Evolutionary conservation across 2,888 invertebrate genomes (phyloP), one percentile per base, ranked within the genome.

Genomic region (Opisthograptis luteolata): DNA sequence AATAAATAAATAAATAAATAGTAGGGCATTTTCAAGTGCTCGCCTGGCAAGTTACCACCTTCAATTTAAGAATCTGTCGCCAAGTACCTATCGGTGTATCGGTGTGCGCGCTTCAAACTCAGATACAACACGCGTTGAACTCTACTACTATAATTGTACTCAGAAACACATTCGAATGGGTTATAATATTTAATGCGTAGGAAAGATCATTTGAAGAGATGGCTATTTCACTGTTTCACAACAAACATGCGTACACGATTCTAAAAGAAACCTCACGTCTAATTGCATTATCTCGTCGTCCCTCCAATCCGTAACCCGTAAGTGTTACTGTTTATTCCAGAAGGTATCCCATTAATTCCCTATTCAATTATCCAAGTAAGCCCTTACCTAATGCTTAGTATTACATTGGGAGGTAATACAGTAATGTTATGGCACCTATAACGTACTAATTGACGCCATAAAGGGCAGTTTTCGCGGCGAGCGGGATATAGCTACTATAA

Each of bases 361-460:
- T 57, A 65, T 66, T 70, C 64, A 68, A 73, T 73, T 76, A 72
- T 66, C 64, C 54, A 62, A 66, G 61, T 64, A 62, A 70, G 64
- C 69, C 61, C 61, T 57, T 60, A 66, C 66, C 65, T 49, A 55
- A 57, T 64, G 62, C 63, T 57, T 55, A 60, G 27, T 53, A 58
- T 64, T 69, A 66, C 70, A 76, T 75, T 72, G 56, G 64, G 69
- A 70, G 68, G 65, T 76, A 79, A 80, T 79, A 81, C 73, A 68
- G 64, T 65, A 62, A 70, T 70, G 68, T 79, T 75, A 77, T 76
- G 69, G 64, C 60, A 62, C 76, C 81, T 81, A 83, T 81, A 76
- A 75, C 68, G 65, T 62, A 64, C 76, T 83, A 84, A 85, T 83
- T 81, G 80, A 70, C 64, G 71, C 73, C 60, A 77, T 81, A 79